Base-by-base conservation (phyloP, 2,113 vertebrate genomes). In the Eonycteris spelaea region DNA sequence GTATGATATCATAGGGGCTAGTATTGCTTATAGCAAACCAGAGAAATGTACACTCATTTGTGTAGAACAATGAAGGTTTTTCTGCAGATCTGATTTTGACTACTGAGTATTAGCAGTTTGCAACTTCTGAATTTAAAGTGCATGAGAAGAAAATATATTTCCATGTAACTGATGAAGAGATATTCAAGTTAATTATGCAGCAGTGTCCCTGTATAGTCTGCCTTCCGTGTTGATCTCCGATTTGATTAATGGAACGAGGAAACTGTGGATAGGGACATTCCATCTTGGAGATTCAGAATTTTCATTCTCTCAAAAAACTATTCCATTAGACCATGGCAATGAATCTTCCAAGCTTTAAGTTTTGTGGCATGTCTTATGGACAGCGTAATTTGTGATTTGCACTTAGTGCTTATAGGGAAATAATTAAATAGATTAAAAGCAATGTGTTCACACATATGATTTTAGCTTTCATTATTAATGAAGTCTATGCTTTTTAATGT, bases 351-450 rank as follows among this genome's bases (percentile, higher is more conserved):
- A 91, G 78, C 63, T 91, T 86, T 84, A 96, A 86, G 91, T 91
- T 96, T 95, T 89, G 83, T 93, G 89, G 95, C 84, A 45, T 95
- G 68, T 96, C 88, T 97, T 97, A 70, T 77, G 91, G 93, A 93
- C 89, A 96, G 92, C 38, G 85, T 95, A 96, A 97, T 98, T 97
- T 97, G 96, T 97, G 96, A 96, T 94, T 70, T 78, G 77, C 65
- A 77, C 68, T 97, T 96, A 96, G 93, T 96, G 35, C 95, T 96
- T 95, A 97, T 92, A 83, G 86, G 26, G 57, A 96, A 98, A 96
- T 97, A 97, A 97, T 92, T 98, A 93, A 97, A 88, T 83, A 96
- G 95, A 96, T 93, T 96, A 93, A 96, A 97, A 97, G 91, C 77
- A 95, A 93, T 97, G 96, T 96, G 83, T 97, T 97, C 97, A 96